A percentile compares a stretch with the other conserved stretches of the same genome.
Evolutionary conservation across 2,113 vertebrate species (phyloP).

Genomic region (Shinisaurus crocodilurus): DNA sequence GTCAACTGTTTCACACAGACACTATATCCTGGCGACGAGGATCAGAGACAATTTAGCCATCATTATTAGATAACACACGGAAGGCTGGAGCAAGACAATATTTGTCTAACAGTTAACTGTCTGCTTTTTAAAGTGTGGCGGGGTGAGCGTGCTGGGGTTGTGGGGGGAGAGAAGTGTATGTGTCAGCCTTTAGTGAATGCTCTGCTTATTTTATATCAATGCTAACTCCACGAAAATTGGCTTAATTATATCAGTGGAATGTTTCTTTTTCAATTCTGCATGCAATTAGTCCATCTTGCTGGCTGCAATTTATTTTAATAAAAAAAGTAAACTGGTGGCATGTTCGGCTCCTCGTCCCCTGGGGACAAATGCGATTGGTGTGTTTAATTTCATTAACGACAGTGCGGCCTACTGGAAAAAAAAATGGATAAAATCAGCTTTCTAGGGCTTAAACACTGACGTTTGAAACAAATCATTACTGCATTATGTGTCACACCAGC

Average conservation of each 20-base stretch:
- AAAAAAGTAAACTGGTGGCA: slow-evolving; percentile 92
- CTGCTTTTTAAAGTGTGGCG: slow-evolving; percentile 62
- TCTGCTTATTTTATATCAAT: slow-evolving; percentile 89
- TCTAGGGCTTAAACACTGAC: slow-evolving; percentile 87
- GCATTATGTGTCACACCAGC: slow-evolving; percentile 83
- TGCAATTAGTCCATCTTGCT: slow-evolving; percentile 93
- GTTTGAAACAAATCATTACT: slow-evolving; percentile 91
- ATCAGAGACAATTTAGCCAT: slow-evolving; percentile 86
- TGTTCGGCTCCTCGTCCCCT: slow-evolving; percentile 88
- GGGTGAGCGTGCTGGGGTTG: too few species aligned
- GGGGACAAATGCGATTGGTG: slow-evolving; percentile 88
- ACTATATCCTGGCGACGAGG: slow-evolving; percentile 51
- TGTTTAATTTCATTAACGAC: slow-evolving; percentile 98
- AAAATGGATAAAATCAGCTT: slow-evolving; percentile 93
- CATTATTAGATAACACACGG: slow-evolving; percentile 78
- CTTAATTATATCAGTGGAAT: slow-evolving; percentile 92
- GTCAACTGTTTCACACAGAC: neutral
- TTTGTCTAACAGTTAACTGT: slow-evolving; percentile 91
- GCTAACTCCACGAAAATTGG: slow-evolving; percentile 91
- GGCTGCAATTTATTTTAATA: slow-evolving; percentile 97
- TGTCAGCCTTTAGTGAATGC: slow-evolving; percentile 81
- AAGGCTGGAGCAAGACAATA: slow-evolving; percentile 61
- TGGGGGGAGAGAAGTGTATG: slow-evolving; percentile 41
- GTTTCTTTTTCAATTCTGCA: slow-evolving; percentile 88
- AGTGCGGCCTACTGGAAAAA: slow-evolving; percentile 92